Evolutionary conservation across 2,888 invertebrate genomes (phyloP), one percentile per base, ranked within the genome.

Genomic region (Agonopterix arenella): DNA sequence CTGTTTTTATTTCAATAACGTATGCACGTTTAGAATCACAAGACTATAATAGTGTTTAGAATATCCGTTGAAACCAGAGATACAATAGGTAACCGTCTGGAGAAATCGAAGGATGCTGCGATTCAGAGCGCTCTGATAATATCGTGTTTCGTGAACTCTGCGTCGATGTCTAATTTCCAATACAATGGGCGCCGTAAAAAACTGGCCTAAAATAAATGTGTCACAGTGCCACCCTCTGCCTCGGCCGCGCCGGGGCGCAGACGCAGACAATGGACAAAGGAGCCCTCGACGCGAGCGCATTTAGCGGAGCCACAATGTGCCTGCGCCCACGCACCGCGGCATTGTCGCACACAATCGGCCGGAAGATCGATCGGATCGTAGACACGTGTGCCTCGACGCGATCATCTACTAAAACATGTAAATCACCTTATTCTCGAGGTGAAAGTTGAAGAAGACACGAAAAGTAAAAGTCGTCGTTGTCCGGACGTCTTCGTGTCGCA

Each of bases 181-280:
- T 82, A 89, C 88, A 89, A 89, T 88, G 84, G 84, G 73, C 68
- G 71, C 70, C 60, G 76, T 81, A 84, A 86, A 88, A 86, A 85
- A 84, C 76, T 80, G 71, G 79, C 79, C 80, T 74, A 80, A 83
- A 84, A 86, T 84, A 85, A 85, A 85, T 84, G 85, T 88, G 88
- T 88, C 88, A 82, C 84, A 84, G 84, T 76, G 84, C 84, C 86
- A 88, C 88, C 88, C 86, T 79, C 80, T 52, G 66, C 66, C 69
- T 61, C 51, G 62, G 62, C 65, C n/a, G 40, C 40, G 40, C 40
- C 28, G 28, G 28, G 28, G 28, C 28, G 28, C 28, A 28, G 46
- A 36, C 10, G 68, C 80, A 80, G 68, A 89, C 86, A 86, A 88
- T 85, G 86, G 73, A 83, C 85, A 82, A 84, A 84, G 80, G 76